A percentile compares a stretch with the other conserved stretches of the same genome.
Evolutionary conservation across 2,888 invertebrate genomes (phyloP).

Genomic region (Amiota communis): DNA sequence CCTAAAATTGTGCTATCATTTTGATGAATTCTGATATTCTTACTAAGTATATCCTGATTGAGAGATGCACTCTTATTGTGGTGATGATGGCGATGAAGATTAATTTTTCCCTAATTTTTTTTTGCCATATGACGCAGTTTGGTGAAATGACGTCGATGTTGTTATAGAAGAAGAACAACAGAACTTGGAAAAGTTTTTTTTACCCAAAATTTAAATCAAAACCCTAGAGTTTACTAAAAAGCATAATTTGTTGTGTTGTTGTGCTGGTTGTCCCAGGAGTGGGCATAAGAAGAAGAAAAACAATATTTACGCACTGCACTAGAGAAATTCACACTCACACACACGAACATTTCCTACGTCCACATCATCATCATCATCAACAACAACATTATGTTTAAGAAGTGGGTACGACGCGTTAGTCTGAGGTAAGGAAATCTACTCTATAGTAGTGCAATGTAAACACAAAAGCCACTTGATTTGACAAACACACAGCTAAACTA

Average conservation of each 20-base stretch:
- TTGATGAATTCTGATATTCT: neutral
- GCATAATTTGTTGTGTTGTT: no score
- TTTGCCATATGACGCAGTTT: conserved; percentile 24
- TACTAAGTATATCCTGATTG: neutral
- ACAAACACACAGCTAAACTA: neutral
- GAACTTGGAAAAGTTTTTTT: conserved; percentile 41
- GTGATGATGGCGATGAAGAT: neutral
- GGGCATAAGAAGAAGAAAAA: conserved; percentile 26
- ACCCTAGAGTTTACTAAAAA: conserved; percentile 10
- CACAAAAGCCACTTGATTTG: conserved; percentile 3
- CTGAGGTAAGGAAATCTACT: conserved; percentile 65
- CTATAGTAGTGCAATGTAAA: neutral
- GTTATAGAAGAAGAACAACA: neutral
- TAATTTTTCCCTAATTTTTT: neutral
- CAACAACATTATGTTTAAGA: conserved; percentile 64
- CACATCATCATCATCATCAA: neutral
- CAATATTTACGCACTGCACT: conserved; percentile 12
- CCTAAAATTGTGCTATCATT: conserved; percentile 14
- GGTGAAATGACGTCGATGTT: neutral
- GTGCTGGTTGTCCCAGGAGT: no score
- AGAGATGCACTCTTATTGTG: neutral
- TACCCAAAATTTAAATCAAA: conserved; percentile 38
- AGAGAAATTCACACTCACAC: neutral
- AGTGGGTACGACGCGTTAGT: conserved; percentile 73
- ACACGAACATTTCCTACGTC: neutral